Conservation (phyloP, 2,797 vertebrate species). For the Thunnus albacares region DNA sequence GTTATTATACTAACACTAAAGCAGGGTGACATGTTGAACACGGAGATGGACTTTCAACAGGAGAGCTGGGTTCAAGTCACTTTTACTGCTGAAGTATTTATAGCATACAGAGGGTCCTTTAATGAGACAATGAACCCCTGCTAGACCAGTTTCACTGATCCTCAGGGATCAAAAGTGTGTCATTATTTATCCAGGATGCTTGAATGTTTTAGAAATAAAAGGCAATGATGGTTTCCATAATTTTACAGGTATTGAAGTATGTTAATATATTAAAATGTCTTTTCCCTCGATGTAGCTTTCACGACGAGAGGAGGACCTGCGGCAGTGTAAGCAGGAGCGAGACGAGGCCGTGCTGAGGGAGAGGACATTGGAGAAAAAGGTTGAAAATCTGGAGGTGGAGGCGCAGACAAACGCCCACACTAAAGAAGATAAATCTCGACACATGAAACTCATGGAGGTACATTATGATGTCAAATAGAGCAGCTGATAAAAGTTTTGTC, state of each 20-base stretch:
- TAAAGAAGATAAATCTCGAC: conserved; percentile 90
- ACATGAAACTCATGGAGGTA: conserved; percentile 95
- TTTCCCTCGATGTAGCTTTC: conserved; percentile 82
- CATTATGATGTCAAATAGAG: neutral
- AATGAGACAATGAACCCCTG: conserved; percentile 1
- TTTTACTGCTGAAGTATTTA: conserved; percentile 9
- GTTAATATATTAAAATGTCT: conserved; percentile 13
- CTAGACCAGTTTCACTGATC: neutral
- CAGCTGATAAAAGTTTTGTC: neutral
- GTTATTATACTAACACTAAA: conserved; percentile 18
- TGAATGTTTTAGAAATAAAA: neutral
- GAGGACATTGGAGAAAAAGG: conserved; percentile 88
- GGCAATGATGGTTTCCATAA: neutral
- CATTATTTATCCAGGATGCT: neutral
- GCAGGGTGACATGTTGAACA: conserved; percentile 3
- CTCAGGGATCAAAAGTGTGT: neutral
- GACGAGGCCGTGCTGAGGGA: conserved; percentile 89
- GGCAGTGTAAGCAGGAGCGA: conserved; percentile 87
- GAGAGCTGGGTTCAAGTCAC: neutral
- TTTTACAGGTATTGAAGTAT: neutral
- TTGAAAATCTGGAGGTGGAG: conserved; percentile 91
- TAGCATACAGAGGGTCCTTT: conserved; percentile 1
- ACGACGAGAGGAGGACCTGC: conserved; percentile 89
- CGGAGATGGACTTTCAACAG: conserved; percentile 9
- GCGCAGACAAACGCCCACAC: conserved; percentile 86